Evolutionary conservation across 2,797 vertebrate genomes (phyloP), one percentile per base, ranked within the genome.

Genomic region (Channallabes apus): DNA sequence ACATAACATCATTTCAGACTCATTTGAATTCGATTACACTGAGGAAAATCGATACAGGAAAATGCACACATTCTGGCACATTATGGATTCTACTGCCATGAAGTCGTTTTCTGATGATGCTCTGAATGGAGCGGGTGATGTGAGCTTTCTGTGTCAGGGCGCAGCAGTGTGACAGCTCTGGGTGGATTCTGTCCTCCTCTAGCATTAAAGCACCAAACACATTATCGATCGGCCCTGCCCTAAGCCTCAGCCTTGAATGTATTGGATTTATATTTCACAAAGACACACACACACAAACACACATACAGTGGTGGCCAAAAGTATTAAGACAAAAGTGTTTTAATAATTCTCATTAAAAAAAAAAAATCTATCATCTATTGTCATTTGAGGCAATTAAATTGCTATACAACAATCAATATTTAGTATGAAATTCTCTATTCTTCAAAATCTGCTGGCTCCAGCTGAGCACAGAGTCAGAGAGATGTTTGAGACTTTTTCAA

Each of bases 211-310:
- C 61, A 76, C 51, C 85, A 82, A 82, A 78, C 85, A 61, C 80
- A 77, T 86, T 86, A 86, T 86, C 35, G 80, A 86, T 86, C 62
- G 77, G 62, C 22, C 58, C 72, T 56, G 83, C 80, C 65, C 76
- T 80, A 58, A 82, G 72, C 75, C 67, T 51, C 78, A 76, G 78
- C 51, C 35, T 78, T 29, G 79, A 82, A 94, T 91, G 90, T 91
- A 94, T 94, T 93, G 91, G 92, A 93, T 93, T 93, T 94, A 92
- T 94, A 91, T 65, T 32, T 51, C 5, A 4, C 54, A 38, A n/a
- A 11, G n/a, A n/a, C n/a, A n/a, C n/a, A n/a, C n/a, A n/a, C n/a
- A n/a, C n/a, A n/a, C n/a, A n/a, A n/a, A n/a, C n/a, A n/a, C n/a
- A n/a, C n/a, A n/a, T n/a, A n/a, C n/a, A n/a, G n/a, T n/a, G n/a